Percentiles rank a stretch among this genome's conserved stretches.
phyloP scores from a whole-genome alignment of 2,113 vertebrate species.

The Melanostigma gelatinosum region DNA sequence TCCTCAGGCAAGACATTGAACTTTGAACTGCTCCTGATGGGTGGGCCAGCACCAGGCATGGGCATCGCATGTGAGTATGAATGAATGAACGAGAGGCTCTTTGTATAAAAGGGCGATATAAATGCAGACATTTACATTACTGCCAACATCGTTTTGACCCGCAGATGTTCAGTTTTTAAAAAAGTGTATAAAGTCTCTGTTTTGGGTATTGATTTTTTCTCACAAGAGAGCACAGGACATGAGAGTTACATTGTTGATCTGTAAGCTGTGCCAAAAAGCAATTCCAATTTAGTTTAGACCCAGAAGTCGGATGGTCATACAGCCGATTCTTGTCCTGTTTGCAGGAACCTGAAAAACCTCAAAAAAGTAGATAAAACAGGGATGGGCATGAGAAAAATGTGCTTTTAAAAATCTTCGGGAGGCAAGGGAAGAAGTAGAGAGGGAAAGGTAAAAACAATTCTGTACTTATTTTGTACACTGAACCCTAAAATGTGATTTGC shows the following conservation, averaged over 20 bases:
- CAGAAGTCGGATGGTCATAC: neutral
- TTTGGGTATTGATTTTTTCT: neutral
- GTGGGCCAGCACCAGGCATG: neutral
- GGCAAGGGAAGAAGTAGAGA: slow-evolving; percentile 40
- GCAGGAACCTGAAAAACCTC: neutral
- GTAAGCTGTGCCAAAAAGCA: neutral
- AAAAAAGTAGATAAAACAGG: neutral
- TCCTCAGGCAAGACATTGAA: neutral
- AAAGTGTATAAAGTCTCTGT: neutral
- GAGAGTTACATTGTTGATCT: neutral
- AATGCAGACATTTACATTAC: neutral
- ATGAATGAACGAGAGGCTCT: neutral
- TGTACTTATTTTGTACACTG: slow-evolving; percentile 72
- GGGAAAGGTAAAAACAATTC: slow-evolving; percentile 68
- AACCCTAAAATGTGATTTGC: slow-evolving; percentile 84
- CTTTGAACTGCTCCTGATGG: neutral
- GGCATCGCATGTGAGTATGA: neutral
- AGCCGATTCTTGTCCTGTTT: neutral
- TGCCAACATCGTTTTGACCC: neutral
- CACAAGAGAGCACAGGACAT: neutral
- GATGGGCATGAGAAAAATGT: neutral
- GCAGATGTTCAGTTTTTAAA: neutral
- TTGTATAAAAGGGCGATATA: neutral
- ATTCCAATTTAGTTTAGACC: neutral
- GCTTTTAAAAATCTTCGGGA: slow-evolving; percentile 30